phyloP scores from a whole-genome alignment of 2,888 invertebrate species.

The Microdon myrmicae region DNA sequence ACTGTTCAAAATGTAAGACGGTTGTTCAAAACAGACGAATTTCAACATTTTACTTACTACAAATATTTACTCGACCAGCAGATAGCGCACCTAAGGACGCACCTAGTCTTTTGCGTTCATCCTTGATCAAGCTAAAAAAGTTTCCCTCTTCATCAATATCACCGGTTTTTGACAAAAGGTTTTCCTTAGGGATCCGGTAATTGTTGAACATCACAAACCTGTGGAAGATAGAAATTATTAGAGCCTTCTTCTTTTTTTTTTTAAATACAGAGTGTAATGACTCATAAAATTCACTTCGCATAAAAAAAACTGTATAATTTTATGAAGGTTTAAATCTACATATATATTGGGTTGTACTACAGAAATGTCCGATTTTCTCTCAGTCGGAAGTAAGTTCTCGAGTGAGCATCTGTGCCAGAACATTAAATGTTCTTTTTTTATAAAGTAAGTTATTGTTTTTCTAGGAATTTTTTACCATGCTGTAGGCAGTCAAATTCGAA shows the following conservation, averaged over 20 bases:
- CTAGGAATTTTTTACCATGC: no score
- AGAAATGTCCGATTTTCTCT: no score
- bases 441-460: no score
- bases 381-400: no score
- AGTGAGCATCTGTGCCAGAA: no score
- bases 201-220: conserved; percentile 82
- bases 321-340: no score
- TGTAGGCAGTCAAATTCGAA: no score
- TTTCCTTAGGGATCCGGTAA: conserved; percentile 81
- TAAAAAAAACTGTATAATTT: not conserved
- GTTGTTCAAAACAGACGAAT: conserved; percentile 54
- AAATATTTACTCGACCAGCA: conserved; percentile 83
- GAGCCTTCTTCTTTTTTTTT: no score
- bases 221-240: not conserved
- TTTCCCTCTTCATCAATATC: conserved; percentile 87
- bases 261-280: not conserved
- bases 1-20: conserved; percentile 33
- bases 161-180: conserved; percentile 84
- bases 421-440: no score
- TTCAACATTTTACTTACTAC: conserved; percentile 56
- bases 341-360: no score
- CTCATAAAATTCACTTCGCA: not conserved
- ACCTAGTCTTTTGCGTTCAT: conserved; percentile 86
- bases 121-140: conserved; percentile 82
- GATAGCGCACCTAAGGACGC: conserved; percentile 86